Percentiles rank a stretch among this genome's conserved stretches.
phyloP scores from a whole-genome alignment of 2,113 vertebrate genomes.

The Apus apus region DNA sequence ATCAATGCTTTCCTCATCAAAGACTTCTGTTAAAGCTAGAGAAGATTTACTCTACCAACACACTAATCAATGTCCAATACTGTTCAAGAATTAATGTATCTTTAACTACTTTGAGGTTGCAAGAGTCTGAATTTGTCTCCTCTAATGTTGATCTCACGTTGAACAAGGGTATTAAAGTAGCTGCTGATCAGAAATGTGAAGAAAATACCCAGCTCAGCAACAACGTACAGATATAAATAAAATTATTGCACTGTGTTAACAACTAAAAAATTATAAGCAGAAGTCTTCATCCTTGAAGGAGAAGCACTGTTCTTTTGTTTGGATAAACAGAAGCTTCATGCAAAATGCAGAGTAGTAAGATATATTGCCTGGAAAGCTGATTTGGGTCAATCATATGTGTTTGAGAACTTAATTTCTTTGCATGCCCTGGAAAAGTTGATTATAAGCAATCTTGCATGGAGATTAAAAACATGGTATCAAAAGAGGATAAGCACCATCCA shows the following conservation, averaged over 20 bases:
- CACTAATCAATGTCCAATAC: neutral
- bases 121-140: neutral
- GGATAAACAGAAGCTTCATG: neutral
- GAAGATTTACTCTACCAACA: neutral
- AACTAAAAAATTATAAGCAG: neutral
- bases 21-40: neutral
- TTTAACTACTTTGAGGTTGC: neutral
- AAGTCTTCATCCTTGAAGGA: neutral
- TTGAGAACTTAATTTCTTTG: neutral
- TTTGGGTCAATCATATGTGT: neutral
- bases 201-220: neutral
- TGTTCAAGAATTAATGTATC: neutral
- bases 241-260: neutral
- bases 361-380: neutral
- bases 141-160: neutral
- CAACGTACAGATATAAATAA: neutral
- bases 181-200: neutral
- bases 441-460: neutral
- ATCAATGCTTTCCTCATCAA: neutral
- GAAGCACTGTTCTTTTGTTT: neutral
- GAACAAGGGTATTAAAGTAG: neutral
- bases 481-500: neutral
- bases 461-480: neutral
- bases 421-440: neutral
- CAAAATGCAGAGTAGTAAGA: neutral